Percentiles rank a stretch among this genome's conserved stretches.
These are phyloP conservation scores for Eulithis testata DNA, from an alignment of 2,888 invertebrate species.

Conservation along the genomic window DNA sequence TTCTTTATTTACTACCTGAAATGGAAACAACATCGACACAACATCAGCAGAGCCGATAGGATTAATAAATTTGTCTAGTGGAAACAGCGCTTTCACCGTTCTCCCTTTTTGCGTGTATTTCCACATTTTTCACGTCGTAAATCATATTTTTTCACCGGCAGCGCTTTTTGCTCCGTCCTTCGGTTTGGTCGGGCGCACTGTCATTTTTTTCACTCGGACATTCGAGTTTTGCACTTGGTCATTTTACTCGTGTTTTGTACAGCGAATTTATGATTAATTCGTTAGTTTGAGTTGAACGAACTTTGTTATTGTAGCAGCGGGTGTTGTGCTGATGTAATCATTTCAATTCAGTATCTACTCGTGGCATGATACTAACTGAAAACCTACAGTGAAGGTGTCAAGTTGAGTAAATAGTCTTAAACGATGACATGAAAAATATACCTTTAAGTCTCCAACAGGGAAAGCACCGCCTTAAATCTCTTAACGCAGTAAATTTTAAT, in stretches of 20 bases:
- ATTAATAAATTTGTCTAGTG: constrained; percentile 83
- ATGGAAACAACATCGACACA: constrained; percentile 54
- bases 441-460: constrained; percentile 41
- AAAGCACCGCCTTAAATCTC: constrained; percentile 66
- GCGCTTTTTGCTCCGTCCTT: constrained; percentile 82
- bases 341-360: constrained; percentile 20
- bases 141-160: constrained; percentile 85
- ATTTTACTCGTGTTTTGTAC: constrained; percentile 75
- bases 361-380: constrained; percentile 10
- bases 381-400: constrained; percentile 4
- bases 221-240: constrained; percentile 75
- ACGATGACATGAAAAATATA: constrained; percentile 57
- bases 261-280: constrained; percentile 75
- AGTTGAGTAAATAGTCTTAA: constrained; percentile 13
- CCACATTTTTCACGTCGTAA: constrained; percentile 84
- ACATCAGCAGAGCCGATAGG: constrained; percentile 66
- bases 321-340: constrained; percentile 33
- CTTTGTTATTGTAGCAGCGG: constrained; percentile 45
- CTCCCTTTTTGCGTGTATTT: constrained; percentile 81
- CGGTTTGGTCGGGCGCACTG: constrained; percentile 78
- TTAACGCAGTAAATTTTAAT: constrained; percentile 78
- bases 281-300: constrained; percentile 58
- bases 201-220: constrained; percentile 81
- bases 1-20: constrained; percentile 11
- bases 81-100: constrained; percentile 79